Evolutionary conservation across 2,888 invertebrate species (phyloP).

Genomic region (Ochlodes sylvanus): DNA sequence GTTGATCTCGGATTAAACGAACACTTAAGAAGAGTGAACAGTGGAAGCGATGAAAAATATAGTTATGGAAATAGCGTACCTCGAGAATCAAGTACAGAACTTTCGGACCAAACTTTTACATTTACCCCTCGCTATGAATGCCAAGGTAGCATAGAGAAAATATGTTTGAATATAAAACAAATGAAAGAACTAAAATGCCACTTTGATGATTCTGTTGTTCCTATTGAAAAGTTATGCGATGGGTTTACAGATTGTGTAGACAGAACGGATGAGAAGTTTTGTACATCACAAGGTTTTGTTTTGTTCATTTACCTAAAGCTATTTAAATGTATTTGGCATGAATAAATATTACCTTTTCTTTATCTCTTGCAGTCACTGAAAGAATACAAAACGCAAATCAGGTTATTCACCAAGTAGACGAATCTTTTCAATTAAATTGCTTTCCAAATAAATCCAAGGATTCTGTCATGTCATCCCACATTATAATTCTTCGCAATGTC

Average conservation of each 20-base stretch:
- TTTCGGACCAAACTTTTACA: not conserved
- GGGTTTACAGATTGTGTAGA: conserved; percentile 60
- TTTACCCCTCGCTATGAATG: conserved; percentile 32
- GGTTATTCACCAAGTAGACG: conserved; percentile 54
- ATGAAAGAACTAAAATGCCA: conserved; percentile 59
- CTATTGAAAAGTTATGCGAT: conserved; percentile 63
- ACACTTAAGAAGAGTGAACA: not conserved
- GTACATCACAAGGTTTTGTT: conserved; percentile 57
- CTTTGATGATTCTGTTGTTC: conserved; percentile 49
- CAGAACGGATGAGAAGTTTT: conserved; percentile 64
- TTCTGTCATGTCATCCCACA: conserved; percentile 51
- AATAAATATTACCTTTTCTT: conserved; percentile 17
- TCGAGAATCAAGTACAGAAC: conserved; percentile 4
- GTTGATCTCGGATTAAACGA: not conserved
- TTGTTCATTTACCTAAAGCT: not conserved
- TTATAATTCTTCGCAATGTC: conserved; percentile 50
- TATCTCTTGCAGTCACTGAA: conserved; percentile 58
- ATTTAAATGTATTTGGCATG: conserved; percentile 1
- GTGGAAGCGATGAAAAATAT: not conserved
- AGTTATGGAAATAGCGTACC: not conserved
- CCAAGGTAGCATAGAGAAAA: conserved; percentile 44
- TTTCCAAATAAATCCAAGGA: conserved; percentile 45
- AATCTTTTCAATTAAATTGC: conserved; percentile 53
- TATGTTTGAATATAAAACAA: conserved; percentile 56
- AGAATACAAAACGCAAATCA: conserved; percentile 52